Evolutionary conservation across 2,888 invertebrate species (phyloP), one percentile per base, ranked within the genome.

Genomic region (Hyposoter didymator): DNA sequence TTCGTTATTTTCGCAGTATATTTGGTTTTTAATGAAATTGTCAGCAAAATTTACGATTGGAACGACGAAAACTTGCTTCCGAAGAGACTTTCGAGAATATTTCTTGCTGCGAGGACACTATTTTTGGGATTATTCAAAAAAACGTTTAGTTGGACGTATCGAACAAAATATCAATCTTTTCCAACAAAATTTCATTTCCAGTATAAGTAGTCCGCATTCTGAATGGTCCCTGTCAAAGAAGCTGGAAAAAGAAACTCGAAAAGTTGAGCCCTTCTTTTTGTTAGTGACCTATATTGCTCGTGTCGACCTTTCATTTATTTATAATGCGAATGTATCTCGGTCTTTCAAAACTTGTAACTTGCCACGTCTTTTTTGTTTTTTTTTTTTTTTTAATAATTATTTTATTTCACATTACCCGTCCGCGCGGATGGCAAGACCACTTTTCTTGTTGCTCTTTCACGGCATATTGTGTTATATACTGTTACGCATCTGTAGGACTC

Each of bases 401-500:
- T 52, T 72, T 49, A 49, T 35, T 49, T 10, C 70, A 17, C 49
- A 49, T 49, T 49, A 32, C 64, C 64, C 62, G 32, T 43, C 32
- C 45, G 55, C 45, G 55, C 32, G 32, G 45, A 64, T 32, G 35
- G 43, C 45, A 45, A 62, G 47, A 19, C 49, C 35, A 75, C 62
- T 75, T 62, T 75, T 75, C 45, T 75, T 32, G 17, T 75, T 45
- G 62, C 74, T 75, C 55, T 64, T 32, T 45, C 22, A 35, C 64
- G 19, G 47, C n/a, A 32, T 39, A 49, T 17, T 47, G 47, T 35
- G 22, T 66, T 49, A 76, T 22, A 66, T 52, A 67, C 35, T n/a
- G 22, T 76, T 76, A 66, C n/a, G n/a, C 66, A 66, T 49, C 66
- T 39, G 66, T 39, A 66, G 6, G 76, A 66, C 35, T 66, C 84